phyloP scores from a whole-genome alignment of 2,888 invertebrate genomes.

The Cenopis cana region DNA sequence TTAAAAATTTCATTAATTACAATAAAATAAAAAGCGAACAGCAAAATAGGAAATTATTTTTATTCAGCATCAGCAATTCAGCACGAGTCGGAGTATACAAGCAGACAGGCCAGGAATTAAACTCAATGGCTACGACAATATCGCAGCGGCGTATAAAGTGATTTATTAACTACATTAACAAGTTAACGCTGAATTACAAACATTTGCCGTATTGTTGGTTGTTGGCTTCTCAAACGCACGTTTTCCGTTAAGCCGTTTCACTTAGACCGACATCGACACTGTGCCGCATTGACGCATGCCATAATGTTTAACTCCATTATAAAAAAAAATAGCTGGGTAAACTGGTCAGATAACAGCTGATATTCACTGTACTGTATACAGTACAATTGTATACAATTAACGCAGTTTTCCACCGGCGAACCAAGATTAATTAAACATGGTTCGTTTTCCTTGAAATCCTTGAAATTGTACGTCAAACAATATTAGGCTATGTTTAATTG shows the following conservation, averaged over 20 bases:
- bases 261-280: neutral
- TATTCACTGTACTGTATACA: too few species aligned
- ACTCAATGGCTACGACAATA: conserved; percentile 17
- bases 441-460: too few species aligned
- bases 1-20: neutral
- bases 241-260: conserved; percentile 9
- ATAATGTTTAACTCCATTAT: neutral
- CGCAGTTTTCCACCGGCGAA: too few species aligned
- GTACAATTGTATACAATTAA: too few species aligned
- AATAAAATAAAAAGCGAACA: neutral
- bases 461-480: too few species aligned
- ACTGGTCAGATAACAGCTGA: too few species aligned
- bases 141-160: conserved; percentile 34
- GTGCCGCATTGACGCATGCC: conserved; percentile 15
- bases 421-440: too few species aligned
- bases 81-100: neutral
- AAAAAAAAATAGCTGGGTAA: too few species aligned
- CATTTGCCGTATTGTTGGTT: conserved; percentile 36
- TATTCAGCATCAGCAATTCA: too few species aligned
- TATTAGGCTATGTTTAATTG: too few species aligned
- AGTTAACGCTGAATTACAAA: conserved; percentile 39
- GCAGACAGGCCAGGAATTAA: conserved; percentile 1
- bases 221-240: conserved; percentile 32
- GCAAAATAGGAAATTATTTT: neutral
- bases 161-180: conserved; percentile 41